Base-by-base conservation (phyloP, 2,888 invertebrate species). In the Plemyria rubiginata region DNA sequence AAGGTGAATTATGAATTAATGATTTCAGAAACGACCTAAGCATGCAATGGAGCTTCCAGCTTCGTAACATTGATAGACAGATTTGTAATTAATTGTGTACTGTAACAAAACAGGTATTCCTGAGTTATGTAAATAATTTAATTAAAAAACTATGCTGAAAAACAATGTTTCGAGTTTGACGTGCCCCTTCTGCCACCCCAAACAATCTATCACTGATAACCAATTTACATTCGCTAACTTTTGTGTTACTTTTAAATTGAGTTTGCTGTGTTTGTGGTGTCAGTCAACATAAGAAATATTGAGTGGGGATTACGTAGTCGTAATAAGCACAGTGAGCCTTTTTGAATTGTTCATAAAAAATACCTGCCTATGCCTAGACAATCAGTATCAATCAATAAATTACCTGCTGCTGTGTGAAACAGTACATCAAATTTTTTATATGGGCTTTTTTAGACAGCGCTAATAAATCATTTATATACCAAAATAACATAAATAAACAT, bases 201-300 rank as follows among this genome's bases (percentile, higher is more conserved):
- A 75, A 74, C 72, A 74, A 78, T 77, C 71, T 58, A 73, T 74
- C 73, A 75, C 66, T 67, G 66, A 63, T 62, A 70, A 72, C 70
- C 68, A 70, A 70, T 68, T 70, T 62, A 56, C 29, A 57, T 54
- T 54, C 43, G 12, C 53, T 58, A 74, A 74, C 60, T 74, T 76
- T 62, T 65, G 54, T 67, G 61, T 45, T 15, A 60, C 60, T 54
- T 60, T 15, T 63, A 63, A 62, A 62, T 63, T 64, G 65, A 76
- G 56, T 73, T 71, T 46, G 43, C 56, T 60, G 45, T 38, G 40
- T 50, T 45, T 58, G 41, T 64, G 55, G 62, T 65, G 65, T 65
- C 66, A 51, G 65, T 65, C 66, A 51, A 55, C 22, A 29, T 41
- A 38, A 36, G 8, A 38, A 22, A 22, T 22, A 22, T 22, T 22